These are phyloP conservation scores for Blomia tropicalis DNA, from an alignment of 2,888 invertebrate species.

Conservation along the genomic window DNA sequence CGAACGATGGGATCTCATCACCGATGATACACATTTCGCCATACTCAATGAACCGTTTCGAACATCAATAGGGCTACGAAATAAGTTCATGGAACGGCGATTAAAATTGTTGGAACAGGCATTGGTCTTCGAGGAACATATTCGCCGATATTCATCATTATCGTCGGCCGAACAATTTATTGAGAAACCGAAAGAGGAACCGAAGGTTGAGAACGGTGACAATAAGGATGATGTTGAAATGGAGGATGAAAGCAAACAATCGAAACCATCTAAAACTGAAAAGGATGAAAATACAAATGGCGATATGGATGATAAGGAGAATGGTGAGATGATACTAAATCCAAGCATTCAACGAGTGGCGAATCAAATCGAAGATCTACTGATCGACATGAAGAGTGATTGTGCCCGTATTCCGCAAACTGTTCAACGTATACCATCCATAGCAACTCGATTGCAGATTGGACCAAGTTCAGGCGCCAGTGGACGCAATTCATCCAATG, in stretches of 20 bases:
- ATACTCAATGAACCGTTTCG: constrained; percentile 99
- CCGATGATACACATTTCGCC: constrained; percentile 87
- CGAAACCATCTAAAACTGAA: too few species aligned
- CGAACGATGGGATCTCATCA: constrained; percentile 98
- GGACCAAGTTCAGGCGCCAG: not conserved
- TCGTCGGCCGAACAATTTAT: constrained; percentile 71
- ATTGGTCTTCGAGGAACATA: constrained; percentile 92
- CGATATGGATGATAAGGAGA: constrained; percentile 41
- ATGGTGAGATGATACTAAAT: constrained; percentile 55
- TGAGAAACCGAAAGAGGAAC: constrained; percentile 41
- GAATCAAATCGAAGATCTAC: constrained; percentile 90
- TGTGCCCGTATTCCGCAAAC: constrained; percentile 94
- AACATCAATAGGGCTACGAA: constrained; percentile 97
- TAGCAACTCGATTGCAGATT: constrained; percentile 94
- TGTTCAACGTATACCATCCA: constrained; percentile 88
- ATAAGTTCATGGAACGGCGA: constrained; percentile 91
- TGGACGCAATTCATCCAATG: not conserved
- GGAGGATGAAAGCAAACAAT: not conserved
- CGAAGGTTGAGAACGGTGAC: constrained; percentile 57
- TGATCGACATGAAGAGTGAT: constrained; percentile 99
- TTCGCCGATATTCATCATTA: constrained; percentile 86
- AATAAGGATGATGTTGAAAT: not conserved
- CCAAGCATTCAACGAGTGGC: constrained; percentile 95
- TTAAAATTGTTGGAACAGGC: constrained; percentile 97
- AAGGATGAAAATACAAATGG: constrained; percentile 84